Conservation (phyloP, 2,113 vertebrate species). For the Reinhardtius hippoglossoides region DNA sequence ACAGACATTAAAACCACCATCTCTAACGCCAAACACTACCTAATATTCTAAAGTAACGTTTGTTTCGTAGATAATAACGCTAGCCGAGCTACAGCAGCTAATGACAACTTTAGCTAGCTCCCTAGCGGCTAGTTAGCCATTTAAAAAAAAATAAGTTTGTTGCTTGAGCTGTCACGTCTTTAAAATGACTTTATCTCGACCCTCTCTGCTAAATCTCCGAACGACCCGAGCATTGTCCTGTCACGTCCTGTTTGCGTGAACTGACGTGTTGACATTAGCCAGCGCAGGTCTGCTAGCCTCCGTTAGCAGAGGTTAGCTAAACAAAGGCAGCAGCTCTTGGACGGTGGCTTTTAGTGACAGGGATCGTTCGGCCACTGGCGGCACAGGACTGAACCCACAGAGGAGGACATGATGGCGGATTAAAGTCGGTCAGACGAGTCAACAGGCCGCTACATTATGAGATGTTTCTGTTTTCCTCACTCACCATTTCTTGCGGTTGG, state of each 20-base stretch:
- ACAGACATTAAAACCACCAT: rapidly evolving
- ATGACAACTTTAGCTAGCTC: constrained; percentile 48
- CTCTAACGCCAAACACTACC: too few species aligned
- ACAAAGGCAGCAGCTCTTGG: constrained; percentile 61
- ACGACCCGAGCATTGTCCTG: neutral
- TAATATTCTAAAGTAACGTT: neutral
- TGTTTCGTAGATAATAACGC: neutral
- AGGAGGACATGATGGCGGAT: too few species aligned
- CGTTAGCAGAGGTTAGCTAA: constrained; percentile 63
- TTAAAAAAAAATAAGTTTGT: constrained; percentile 12
- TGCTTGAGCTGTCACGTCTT: neutral
- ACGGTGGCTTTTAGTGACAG: constrained; percentile 12
- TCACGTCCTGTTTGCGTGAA: neutral
- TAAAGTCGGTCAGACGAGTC: neutral
- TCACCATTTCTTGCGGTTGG: constrained; percentile 83
- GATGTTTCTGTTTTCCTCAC: constrained; percentile 59
- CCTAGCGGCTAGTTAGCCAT: constrained; percentile 9
- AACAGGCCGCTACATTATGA: neutral
- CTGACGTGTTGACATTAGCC: constrained; percentile 19
- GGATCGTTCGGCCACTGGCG: neutral
- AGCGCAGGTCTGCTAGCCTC: constrained; percentile 26
- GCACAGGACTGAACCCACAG: neutral
- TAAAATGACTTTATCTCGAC: rapidly evolving
- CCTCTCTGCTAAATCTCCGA: neutral
- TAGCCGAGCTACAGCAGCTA: constrained; percentile 13